Base-by-base conservation (phyloP, 2,797 vertebrate genomes). In the Betta splendens region DNA sequence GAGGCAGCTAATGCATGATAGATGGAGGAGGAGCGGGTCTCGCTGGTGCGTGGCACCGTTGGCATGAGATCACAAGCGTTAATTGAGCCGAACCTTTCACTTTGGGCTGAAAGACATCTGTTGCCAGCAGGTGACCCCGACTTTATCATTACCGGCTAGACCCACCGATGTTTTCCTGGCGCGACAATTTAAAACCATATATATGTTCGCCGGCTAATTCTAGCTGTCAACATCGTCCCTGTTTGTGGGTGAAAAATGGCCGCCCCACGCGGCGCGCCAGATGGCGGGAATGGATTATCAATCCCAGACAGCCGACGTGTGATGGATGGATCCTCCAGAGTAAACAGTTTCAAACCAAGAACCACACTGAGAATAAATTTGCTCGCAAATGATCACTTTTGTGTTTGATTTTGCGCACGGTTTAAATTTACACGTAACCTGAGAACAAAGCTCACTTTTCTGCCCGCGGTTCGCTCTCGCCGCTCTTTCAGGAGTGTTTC, bases 241-340 rank as follows among this genome's bases (percentile, higher is more conserved):
- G 83, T 88, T 91, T 83, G 86, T 70, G 71, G 72, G 89, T 91
- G 91, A 92, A 87, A 89, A 91, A 91, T 92, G 87, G 77, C 47
- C 83, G 85, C 86, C 45, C 83, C 89, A 89, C 48, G 80, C 87
- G 45, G 89, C 47, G 89, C 79, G 66, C 81, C 92, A 93, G 92
- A 93, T 93, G 92, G 91, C 83, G 70, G 61, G 69, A 77, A 79
- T 47, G 68, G 71, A 82, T 85, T 88, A 91, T 92, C 86, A 86
- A 90, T 91, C 88, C 87, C 68, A 84, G 66, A 81, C 84, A 76
- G 72, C 58, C 75, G 87, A 91, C 76, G 36, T 64, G 72, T 90
- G 91, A 93, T 88, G 77, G 89, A 92, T 92, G 73, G 76, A 63
- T 84, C 84, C 85, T 83, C 83, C 62, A 81, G 79, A 73, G 80